Conservation (phyloP, 92 coral and sea anemone genomes). For the Epizoanthus stellaris region DNA sequence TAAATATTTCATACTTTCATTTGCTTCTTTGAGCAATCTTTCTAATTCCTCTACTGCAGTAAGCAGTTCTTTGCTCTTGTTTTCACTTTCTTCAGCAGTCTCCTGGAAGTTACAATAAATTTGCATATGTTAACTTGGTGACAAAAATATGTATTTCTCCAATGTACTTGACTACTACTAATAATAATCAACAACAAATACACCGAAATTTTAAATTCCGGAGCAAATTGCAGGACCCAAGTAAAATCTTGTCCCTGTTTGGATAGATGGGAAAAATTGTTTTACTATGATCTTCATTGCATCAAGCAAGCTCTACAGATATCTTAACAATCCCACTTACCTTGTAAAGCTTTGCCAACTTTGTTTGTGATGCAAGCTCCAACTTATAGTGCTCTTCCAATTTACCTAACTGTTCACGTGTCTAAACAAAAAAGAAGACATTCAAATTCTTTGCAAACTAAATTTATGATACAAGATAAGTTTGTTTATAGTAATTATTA, state of each 20-base stretch:
- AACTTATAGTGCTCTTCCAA: slow-evolving; percentile 90
- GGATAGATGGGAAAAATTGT: no score
- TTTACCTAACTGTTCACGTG: slow-evolving; percentile 84
- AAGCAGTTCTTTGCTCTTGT: slow-evolving; percentile 79
- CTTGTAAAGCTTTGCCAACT: slow-evolving; percentile 89
- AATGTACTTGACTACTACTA: no score
- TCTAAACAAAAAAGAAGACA: slow-evolving; percentile 51
- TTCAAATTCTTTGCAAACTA: no score
- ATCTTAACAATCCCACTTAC: slow-evolving; percentile 36
- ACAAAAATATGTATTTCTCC: no score
- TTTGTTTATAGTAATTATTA: no score
- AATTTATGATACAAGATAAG: not conserved
- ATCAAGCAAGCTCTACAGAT: not conserved
- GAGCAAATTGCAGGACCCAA: no score
- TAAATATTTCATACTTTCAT: slow-evolving; percentile 59
- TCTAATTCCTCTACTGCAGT: slow-evolving; percentile 92
- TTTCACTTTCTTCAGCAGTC: slow-evolving; percentile 77
- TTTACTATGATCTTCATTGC: no score
- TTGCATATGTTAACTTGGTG: no score
- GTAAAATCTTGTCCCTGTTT: no score
- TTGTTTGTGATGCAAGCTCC: slow-evolving; percentile 95
- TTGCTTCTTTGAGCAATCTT: slow-evolving; percentile 77
- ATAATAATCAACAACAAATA: no score
- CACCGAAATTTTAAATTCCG: no score
- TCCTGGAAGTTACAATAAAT: slow-evolving; percentile 51